These are phyloP conservation scores for Lerista edwardsae DNA, from an alignment of 2,797 vertebrate genomes.

Conservation along the genomic window DNA sequence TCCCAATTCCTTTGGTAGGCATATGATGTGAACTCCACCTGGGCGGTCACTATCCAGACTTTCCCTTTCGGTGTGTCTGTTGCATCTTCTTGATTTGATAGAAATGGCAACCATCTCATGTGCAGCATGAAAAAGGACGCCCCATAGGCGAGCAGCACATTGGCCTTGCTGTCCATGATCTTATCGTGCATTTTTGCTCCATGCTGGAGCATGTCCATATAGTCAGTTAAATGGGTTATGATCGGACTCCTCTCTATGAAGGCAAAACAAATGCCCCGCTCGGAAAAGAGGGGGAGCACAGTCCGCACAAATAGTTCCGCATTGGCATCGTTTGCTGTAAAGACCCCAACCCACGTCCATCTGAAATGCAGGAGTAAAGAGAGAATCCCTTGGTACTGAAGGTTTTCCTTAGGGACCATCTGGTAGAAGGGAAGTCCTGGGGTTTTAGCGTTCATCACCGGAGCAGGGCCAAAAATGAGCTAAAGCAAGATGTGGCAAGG, in stretches of 20 bases:
- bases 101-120: not conserved
- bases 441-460: not conserved
- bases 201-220: not conserved
- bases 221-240: not conserved
- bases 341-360: not conserved
- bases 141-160: not conserved
- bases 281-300: not conserved
- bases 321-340: not conserved
- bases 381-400: not conserved
- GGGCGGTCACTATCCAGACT: not conserved
- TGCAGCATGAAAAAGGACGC: not conserved
- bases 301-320: not conserved
- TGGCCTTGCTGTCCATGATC: not conserved
- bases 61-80: not conserved
- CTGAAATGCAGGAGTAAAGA: not conserved
- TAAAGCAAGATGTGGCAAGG: not conserved
- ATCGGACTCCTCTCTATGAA: not conserved
- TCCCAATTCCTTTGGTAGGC: not conserved
- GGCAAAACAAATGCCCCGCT: not conserved
- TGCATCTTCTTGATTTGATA: not conserved
- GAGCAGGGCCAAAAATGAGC: not conserved
- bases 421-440: not conserved
- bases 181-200: not conserved
- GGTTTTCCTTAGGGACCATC: not conserved
- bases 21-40: not conserved